Conservation (phyloP, 1,140 invertebrate genomes). For the Dendrolimus kikuchii region DNA sequence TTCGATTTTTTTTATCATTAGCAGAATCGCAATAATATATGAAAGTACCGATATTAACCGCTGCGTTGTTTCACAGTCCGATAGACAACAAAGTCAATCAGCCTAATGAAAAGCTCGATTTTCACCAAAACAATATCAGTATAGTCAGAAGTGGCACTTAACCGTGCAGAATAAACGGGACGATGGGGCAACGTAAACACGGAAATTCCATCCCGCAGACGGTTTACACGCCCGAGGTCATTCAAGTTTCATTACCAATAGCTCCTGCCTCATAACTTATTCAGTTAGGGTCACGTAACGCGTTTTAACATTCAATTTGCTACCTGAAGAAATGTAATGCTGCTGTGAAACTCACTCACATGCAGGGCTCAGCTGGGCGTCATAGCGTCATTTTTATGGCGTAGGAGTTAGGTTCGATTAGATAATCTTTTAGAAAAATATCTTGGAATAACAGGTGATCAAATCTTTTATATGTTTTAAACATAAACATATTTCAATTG, state of each 20-base stretch:
- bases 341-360: neutral
- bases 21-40: no score
- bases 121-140: constrained; percentile 17
- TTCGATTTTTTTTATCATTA: no score
- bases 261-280: constrained; percentile 61
- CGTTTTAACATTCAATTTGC: constrained; percentile 67
- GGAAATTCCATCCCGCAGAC: constrained; percentile 51
- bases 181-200: constrained; percentile 43
- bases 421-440: no score
- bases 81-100: constrained; percentile 1
- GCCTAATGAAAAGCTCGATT: constrained; percentile 10
- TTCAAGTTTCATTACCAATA: constrained; percentile 69
- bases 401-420: no score
- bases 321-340: constrained; percentile 42
- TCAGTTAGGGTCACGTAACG: constrained; percentile 62
- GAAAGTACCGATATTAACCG: no score
- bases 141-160: constrained; percentile 36
- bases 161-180: constrained; percentile 39
- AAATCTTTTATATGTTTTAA: no score
- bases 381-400: no score
- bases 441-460: no score
- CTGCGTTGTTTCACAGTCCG: no score
- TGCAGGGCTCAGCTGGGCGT: no score
- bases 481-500: no score
- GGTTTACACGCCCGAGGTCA: constrained; percentile 47